These are phyloP conservation scores for Conomelus anceps DNA, from an alignment of 2,888 invertebrate species.

Conservation along the genomic window DNA sequence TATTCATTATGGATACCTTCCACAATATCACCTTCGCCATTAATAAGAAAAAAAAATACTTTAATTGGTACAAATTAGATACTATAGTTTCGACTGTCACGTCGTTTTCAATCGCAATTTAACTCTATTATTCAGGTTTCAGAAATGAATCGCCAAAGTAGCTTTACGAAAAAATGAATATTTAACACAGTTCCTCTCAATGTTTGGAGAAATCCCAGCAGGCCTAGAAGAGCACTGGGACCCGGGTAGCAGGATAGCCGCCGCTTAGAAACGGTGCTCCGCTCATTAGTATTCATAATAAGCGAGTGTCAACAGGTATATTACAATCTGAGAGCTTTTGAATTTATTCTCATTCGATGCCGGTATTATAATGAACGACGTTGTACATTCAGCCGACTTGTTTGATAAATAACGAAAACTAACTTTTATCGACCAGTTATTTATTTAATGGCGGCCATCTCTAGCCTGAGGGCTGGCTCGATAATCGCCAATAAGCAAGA, in stretches of 20 bases:
- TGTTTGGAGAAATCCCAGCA: neutral
- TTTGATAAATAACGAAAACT: neutral
- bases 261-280: neutral
- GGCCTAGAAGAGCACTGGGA: neutral
- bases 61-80: no score
- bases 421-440: neutral
- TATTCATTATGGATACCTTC: no score
- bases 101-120: no score
- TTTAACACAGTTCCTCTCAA: neutral
- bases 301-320: neutral
- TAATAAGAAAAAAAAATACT: no score
- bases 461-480: neutral
- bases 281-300: neutral
- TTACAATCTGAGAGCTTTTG: neutral
- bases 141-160: no score
- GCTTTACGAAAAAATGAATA: neutral
- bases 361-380: neutral
- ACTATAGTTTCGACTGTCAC: no score
- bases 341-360: neutral
- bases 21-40: no score
- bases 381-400: neutral
- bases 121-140: no score
- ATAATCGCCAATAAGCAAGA: neutral
- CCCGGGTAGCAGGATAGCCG: neutral
- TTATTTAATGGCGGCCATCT: neutral